A percentile compares a stretch with the other conserved stretches of the same genome.
Conservation (phyloP, 2,113 vertebrate species). For the Phyllostomus hastatus region DNA sequence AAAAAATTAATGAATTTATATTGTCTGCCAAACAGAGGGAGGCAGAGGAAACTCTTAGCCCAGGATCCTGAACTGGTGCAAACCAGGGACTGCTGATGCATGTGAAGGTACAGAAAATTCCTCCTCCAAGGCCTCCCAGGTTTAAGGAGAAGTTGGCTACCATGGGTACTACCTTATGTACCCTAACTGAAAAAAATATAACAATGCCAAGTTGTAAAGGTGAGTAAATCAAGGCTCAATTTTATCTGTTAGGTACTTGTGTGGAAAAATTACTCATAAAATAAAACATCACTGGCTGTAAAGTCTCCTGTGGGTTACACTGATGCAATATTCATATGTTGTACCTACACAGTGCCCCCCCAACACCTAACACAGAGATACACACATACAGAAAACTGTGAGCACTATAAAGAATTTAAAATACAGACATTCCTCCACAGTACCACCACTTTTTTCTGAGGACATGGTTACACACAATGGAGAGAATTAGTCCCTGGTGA, state of each 20-base stretch:
- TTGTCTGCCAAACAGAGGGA: not conserved
- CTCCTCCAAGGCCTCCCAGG: not conserved
- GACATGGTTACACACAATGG: not conserved
- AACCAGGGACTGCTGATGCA: not conserved
- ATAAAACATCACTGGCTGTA: not conserved
- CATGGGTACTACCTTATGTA: not conserved
- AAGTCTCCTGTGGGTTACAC: not conserved
- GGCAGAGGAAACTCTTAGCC: not conserved
- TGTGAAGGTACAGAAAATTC: not conserved
- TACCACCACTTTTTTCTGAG: not conserved
- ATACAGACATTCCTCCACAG: not conserved
- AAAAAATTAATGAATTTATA: not conserved
- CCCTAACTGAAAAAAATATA: not conserved
- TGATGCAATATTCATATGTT: not conserved
- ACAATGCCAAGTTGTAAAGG: not conserved
- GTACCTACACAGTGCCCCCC: fast-evolving
- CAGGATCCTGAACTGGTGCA: not conserved
- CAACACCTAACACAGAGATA: not conserved
- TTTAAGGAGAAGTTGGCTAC: not conserved
- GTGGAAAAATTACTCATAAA: not conserved
- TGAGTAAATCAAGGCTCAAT: not conserved
- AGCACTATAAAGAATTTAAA: not conserved
- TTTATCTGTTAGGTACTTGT: not conserved
- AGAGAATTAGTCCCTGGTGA: not conserved
- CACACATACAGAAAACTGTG: not conserved